Conservation (phyloP, 2,113 vertebrate species). For the Calypte anna region DNA sequence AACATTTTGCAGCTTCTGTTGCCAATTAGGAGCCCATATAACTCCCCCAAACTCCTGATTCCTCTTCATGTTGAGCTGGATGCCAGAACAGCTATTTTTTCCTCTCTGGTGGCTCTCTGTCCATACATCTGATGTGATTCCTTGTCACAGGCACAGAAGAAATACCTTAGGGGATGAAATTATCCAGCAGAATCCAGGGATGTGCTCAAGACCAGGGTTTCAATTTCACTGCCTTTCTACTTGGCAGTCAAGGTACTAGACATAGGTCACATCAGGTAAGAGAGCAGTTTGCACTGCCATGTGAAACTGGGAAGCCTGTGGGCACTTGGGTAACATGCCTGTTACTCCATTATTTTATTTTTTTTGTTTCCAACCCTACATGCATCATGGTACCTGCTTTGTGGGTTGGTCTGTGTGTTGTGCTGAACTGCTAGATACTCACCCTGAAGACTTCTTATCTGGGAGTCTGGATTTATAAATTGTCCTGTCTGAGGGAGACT, state of each 20-base stretch:
- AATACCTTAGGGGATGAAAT: background rate
- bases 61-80: background rate
- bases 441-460: background rate
- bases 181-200: background rate
- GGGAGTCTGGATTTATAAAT: background rate
- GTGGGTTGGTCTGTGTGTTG: background rate
- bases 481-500: background rate
- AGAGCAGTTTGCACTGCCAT: background rate
- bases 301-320: background rate
- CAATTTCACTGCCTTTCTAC: background rate
- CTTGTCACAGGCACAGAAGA: background rate
- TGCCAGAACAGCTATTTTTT: background rate
- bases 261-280: background rate
- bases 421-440: background rate
- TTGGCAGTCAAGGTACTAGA: background rate
- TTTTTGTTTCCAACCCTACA: background rate
- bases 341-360: background rate
- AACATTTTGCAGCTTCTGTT: background rate
- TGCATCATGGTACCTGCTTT: background rate
- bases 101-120: background rate
- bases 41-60: background rate
- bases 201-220: background rate
- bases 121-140: background rate
- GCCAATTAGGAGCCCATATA: background rate
- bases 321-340: accelerated